Conservation (phyloP, 2,888 invertebrate species). For the Argyresthia albistria region DNA sequence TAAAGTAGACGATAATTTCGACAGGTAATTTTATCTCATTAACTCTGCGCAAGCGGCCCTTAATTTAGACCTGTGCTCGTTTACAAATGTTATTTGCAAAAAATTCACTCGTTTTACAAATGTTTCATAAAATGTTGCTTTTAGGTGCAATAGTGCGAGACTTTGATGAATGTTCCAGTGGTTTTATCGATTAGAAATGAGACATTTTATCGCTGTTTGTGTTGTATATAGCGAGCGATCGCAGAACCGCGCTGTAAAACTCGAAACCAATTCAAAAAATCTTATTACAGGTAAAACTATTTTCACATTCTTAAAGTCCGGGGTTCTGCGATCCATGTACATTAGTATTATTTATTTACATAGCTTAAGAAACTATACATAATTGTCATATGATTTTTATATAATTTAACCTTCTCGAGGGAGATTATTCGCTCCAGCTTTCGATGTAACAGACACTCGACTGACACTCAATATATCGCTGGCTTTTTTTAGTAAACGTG, state of each 20-base stretch:
- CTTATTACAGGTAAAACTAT: no score
- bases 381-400: neutral
- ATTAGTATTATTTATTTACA: slow-evolving; percentile 70
- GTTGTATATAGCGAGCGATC: slow-evolving; percentile 30
- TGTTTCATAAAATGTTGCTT: neutral
- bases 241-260: slow-evolving; percentile 10
- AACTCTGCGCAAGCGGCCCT: no score
- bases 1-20: no score
- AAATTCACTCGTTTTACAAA: neutral
- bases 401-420: slow-evolving; percentile 17
- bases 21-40: no score
- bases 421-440: slow-evolving; percentile 45
- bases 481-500: slow-evolving; percentile 15
- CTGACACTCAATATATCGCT: slow-evolving; percentile 12
- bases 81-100: no score
- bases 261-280: no score
- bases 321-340: slow-evolving; percentile 35
- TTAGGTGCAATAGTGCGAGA: neutral
- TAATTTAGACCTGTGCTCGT: no score
- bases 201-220: neutral
- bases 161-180: neutral
- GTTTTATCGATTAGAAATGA: neutral
- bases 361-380: slow-evolving; percentile 45
- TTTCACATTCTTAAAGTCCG: neutral
- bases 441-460: slow-evolving; percentile 18